Percentiles rank a stretch among this genome's conserved stretches.
Conservation (phyloP, 1,140 invertebrate species). For the Acromyrmex charruanus region DNA sequence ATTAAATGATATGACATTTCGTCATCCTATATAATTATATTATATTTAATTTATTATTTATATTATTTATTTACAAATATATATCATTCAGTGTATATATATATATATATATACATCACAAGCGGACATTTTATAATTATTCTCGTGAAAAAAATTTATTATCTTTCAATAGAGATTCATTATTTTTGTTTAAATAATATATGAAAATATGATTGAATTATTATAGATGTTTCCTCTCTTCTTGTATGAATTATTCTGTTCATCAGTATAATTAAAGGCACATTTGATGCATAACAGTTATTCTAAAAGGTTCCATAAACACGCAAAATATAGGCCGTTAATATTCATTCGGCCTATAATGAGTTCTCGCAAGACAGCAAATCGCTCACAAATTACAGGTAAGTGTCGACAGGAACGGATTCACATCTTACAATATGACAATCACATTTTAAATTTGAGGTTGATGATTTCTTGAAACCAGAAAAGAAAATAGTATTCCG, state of each 20-base stretch:
- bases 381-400: constrained; percentile 54
- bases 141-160: neutral
- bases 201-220: neutral
- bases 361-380: constrained; percentile 27
- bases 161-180: neutral
- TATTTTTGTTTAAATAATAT: neutral
- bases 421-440: neutral
- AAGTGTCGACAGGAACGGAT: constrained; percentile 32
- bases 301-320: constrained; percentile 7
- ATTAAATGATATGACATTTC: no score
- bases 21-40: no score
- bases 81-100: neutral
- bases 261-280: neutral
- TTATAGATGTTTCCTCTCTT: neutral
- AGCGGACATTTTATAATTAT: neutral
- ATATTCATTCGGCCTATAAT: constrained; percentile 45
- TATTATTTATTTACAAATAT: neutral
- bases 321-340: constrained; percentile 3
- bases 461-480: neutral
- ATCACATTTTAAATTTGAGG: neutral
- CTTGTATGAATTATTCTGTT: neutral
- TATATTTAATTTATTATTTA: no score
- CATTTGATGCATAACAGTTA: neutral
- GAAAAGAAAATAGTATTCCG: neutral
- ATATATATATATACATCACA: neutral